Base-by-base conservation (phyloP, 2,797 vertebrate species). In the Sebastes paucispinis region DNA sequence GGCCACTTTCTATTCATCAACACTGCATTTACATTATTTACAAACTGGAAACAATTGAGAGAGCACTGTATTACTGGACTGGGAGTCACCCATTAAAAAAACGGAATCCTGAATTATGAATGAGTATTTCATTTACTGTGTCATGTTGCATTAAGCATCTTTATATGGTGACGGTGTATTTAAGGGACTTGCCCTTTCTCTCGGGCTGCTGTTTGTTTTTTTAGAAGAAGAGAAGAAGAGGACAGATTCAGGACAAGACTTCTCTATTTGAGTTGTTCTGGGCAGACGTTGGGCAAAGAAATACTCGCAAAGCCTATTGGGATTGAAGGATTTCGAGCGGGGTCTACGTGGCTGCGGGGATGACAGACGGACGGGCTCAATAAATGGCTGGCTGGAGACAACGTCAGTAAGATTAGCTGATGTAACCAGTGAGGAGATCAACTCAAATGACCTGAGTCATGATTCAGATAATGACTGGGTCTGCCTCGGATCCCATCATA, bases 11-110 rank as follows among this genome's bases (percentile, higher is more conserved):
- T 83, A 92, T 89, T 93, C 92, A 92, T 94, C 89, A 86, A 91
- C 88, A 92, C 81, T 47, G 82, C 83, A 73, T 89, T 50, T 95
- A 90, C 93, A 96, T 96, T 95, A 96, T 96, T 96, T 93, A 95
- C 93, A 91, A 94, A 95, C 88, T 87, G 87, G 91, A 94, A 95
- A 95, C 93, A 93, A 94, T 93, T 92, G 87, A 88, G 75, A 75
- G 77, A 81, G 84, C 85, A 63, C 82, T 83, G 89, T 88, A 91
- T 90, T 91, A 91, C 88, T 92, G 84, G 88, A 87, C 87, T 72
- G 85, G 85, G 91, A 93, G 89, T 93, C 88, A 79, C 76, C 84
- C 89, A 87, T 89, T 93, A 92, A 93, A 90, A 91, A 84, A 59
- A 29, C 70, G 0, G 6, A 73, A 87, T 34, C 29, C 54, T 94